Percentiles rank a stretch among this genome's conserved stretches.
Conservation (phyloP, 2,888 invertebrate genomes). For the Idaea biselata region DNA sequence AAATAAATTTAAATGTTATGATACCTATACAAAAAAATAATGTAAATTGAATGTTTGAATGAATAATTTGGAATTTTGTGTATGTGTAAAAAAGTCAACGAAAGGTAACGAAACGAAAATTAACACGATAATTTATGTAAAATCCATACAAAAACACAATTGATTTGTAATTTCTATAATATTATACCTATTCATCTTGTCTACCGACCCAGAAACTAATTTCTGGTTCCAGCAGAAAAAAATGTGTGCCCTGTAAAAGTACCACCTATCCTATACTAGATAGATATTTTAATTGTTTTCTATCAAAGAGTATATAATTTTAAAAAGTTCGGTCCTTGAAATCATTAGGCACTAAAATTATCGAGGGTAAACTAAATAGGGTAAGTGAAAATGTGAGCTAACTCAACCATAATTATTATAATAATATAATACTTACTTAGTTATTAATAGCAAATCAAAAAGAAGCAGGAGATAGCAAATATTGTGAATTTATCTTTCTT, state of each 20-base stretch:
- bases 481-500: constrained; percentile 36
- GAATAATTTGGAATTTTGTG: too few species aligned
- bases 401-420: background rate
- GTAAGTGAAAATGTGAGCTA: background rate
- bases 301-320: background rate
- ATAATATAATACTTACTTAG: background rate
- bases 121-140: too few species aligned
- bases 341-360: constrained; percentile 3
- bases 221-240: too few species aligned
- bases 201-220: too few species aligned
- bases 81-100: too few species aligned
- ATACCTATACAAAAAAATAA: too few species aligned
- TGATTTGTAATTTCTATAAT: too few species aligned
- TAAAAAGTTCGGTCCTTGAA: constrained; percentile 7
- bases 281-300: background rate
- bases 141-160: too few species aligned
- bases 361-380: constrained; percentile 7
- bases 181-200: too few species aligned
- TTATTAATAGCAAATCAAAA: background rate
- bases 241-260: background rate
- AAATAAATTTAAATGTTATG: too few species aligned
- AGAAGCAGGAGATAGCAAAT: background rate
- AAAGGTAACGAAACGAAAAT: too few species aligned
- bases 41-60: too few species aligned
- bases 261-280: constrained; percentile 18